Conservation (phyloP, 2,113 vertebrate genomes). For the Oreotragus oreotragus region DNA sequence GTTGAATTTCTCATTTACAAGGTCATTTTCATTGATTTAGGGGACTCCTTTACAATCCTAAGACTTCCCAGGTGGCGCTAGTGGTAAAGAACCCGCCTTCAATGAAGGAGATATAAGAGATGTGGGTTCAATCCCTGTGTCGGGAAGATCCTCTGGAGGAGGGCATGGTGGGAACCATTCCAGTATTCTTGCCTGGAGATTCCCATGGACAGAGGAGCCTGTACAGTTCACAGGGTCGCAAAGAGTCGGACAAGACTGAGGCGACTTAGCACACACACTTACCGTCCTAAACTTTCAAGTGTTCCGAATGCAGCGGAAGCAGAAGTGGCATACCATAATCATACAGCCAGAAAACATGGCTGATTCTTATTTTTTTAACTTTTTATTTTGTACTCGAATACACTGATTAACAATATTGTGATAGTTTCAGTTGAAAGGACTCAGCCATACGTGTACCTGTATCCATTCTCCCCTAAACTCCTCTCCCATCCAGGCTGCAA, state of each 20-base stretch:
- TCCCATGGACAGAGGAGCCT: background rate
- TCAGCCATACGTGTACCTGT: background rate
- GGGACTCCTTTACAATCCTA: background rate
- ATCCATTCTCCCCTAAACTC: background rate
- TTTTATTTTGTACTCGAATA: background rate
- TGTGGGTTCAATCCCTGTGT: background rate
- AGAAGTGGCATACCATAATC: rapidly evolving
- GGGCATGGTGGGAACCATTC: background rate
- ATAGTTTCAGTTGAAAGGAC: background rate
- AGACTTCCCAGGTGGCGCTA: background rate
- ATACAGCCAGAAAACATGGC: background rate
- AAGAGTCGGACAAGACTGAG: background rate
- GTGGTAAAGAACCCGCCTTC: background rate
- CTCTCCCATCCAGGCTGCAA: background rate
- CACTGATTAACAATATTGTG: background rate
- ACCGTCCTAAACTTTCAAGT: background rate
- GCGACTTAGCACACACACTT: background rate
- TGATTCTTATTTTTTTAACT: background rate
- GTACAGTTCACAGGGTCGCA: rapidly evolving
- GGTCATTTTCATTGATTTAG: background rate
- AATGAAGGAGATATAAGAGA: background rate
- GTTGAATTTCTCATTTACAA: background rate
- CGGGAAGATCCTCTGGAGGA: background rate
- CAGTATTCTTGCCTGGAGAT: background rate
- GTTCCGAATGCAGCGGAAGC: rapidly evolving